Percentiles rank a stretch among this genome's conserved stretches.
These are phyloP conservation scores for Drosophila lacertosa DNA, from an alignment of 1,140 invertebrate species.

Conservation along the genomic window DNA sequence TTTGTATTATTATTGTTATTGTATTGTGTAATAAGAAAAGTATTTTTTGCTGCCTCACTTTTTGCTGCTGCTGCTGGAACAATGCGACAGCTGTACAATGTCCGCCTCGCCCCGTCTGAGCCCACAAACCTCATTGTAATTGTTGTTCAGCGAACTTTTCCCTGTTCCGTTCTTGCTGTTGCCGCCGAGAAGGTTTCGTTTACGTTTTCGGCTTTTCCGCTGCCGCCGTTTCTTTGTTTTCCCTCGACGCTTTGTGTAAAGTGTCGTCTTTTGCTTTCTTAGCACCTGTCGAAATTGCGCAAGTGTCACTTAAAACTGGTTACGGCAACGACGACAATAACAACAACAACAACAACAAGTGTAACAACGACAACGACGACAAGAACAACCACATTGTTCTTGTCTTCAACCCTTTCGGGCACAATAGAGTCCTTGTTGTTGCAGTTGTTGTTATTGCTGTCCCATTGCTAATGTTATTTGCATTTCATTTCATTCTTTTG, in stretches of 20 bases:
- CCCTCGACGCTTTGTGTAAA: conserved; percentile 50
- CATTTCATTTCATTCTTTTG: conserved; percentile 40
- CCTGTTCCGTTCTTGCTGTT: conserved; percentile 34
- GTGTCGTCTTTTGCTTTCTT: conserved; percentile 49
- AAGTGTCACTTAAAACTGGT: conserved; percentile 64
- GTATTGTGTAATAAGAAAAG: conserved; percentile 68
- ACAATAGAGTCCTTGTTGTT: conserved; percentile 35
- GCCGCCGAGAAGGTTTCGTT: conserved; percentile 20
- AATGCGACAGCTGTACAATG: conserved; percentile 57
- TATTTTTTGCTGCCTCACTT: conserved; percentile 34
- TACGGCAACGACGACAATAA: conserved; percentile 41
- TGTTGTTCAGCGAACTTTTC: conserved; percentile 76
- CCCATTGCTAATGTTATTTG: conserved; percentile 50
- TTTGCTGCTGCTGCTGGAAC: conserved; percentile 21
- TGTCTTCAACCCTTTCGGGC: conserved; percentile 59
- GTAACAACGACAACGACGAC: conserved; percentile 4
- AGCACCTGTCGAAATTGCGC: conserved; percentile 74
- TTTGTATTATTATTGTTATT: conserved; percentile 58
- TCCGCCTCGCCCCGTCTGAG: conserved; percentile 10
- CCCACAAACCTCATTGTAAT: conserved; percentile 62
- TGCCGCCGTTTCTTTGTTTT: conserved; percentile 54
- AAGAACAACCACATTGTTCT: conserved; percentile 28
- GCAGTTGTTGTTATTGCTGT: conserved; percentile 38
- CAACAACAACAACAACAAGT: conserved; percentile 22
- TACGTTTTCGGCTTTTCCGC: conserved; percentile 28